Percentiles rank a stretch among this genome's conserved stretches.
Evolutionary conservation across 2,888 invertebrate species (phyloP).

Genomic region (Thera obeliscata): DNA sequence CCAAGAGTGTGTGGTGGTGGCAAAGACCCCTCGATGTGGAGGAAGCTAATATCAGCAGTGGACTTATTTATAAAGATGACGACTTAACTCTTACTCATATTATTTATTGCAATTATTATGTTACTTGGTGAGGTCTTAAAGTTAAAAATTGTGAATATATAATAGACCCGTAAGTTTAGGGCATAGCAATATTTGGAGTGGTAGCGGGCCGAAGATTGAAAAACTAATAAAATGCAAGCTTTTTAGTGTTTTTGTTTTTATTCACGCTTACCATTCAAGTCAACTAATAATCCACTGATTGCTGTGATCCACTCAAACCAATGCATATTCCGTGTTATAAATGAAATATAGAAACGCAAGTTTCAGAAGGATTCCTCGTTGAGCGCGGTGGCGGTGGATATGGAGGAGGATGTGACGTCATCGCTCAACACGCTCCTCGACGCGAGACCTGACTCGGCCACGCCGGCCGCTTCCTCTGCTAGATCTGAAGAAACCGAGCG

Average conservation of each 20-base stretch:
- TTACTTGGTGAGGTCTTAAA: no score
- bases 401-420: conserved; percentile 96
- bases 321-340: conserved; percentile 16
- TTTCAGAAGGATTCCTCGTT: conserved; percentile 90
- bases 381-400: conserved; percentile 94
- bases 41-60: no score
- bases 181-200: no score
- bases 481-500: conserved; percentile 61
- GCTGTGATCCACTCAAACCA: not conserved
- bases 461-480: conserved; percentile 67
- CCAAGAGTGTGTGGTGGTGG: no score
- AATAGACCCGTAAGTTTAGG: no score
- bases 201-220: not conserved
- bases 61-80: no score
- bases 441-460: conserved; percentile 86
- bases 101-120: no score
- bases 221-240: not conserved
- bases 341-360: conserved; percentile 49
- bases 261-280: not conserved
- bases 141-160: no score
- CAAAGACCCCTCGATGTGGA: no score
- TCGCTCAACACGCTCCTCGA: conserved; percentile 95
- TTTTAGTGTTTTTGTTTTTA: not conserved
- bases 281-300: conserved; percentile 4
- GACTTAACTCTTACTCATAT: no score